Conservation (phyloP, 64 coral and sea anemone genomes). For the Montipora sp. region DNA sequence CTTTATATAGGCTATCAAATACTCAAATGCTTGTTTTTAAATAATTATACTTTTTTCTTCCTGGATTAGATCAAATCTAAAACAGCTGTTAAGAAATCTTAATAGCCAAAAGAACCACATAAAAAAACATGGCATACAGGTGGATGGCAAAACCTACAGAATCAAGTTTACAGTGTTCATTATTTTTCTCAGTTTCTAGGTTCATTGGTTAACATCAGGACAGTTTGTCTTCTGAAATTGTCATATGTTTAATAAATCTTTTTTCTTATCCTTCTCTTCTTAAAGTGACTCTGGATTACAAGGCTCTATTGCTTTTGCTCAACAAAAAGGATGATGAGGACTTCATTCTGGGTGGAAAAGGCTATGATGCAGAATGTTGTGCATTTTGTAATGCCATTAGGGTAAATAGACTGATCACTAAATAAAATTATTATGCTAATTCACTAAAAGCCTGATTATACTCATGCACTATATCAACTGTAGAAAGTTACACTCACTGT, state of each 20-base stretch:
- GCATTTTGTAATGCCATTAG: constrained; percentile 24
- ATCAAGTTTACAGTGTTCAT: not conserved
- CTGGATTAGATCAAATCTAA: constrained; percentile 11
- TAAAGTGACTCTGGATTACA: constrained; percentile 39
- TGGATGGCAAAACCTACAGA: constrained; percentile 57
- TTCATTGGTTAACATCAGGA: too few relatives aligned
- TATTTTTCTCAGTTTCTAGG: too few relatives aligned
- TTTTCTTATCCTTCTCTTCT: not conserved
- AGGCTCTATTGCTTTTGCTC: constrained; percentile 18
- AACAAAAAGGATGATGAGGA: constrained; percentile 20
- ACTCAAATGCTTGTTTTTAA: not conserved
- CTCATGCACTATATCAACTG: too few relatives aligned
- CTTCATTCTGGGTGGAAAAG: constrained; percentile 34
- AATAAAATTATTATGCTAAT: too few relatives aligned
- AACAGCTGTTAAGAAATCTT: constrained; percentile 1
- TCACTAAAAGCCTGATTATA: too few relatives aligned
- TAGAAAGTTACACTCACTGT: too few relatives aligned
- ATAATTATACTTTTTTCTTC: not conserved
- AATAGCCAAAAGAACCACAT: constrained; percentile 3
- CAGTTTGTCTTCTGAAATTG: not conserved
- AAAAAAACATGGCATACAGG: constrained; percentile 40
- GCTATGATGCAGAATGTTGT: constrained; percentile 36
- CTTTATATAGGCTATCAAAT: too few relatives aligned
- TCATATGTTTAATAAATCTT: too few relatives aligned
- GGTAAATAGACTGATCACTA: not conserved